A percentile compares a stretch with the other conserved stretches of the same genome.
Conservation (phyloP, 2,113 vertebrate genomes). For the Colius striatus region DNA sequence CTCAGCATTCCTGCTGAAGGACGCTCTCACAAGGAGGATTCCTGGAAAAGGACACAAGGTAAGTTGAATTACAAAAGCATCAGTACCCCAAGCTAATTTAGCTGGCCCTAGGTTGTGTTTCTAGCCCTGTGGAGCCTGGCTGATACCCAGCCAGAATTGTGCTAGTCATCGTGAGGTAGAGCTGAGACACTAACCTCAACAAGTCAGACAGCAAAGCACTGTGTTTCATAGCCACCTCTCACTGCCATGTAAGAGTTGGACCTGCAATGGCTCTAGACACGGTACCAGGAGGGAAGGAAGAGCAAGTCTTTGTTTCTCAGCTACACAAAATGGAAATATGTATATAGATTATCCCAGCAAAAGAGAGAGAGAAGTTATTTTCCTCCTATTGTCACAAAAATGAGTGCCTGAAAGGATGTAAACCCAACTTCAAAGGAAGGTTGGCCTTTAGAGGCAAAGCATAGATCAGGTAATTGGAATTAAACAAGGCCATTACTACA, state of each 20-base stretch:
- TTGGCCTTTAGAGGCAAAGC: background rate
- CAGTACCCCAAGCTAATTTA: background rate
- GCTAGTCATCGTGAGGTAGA: background rate
- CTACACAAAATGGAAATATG: background rate
- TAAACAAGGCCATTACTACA: background rate
- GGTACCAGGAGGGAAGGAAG: background rate
- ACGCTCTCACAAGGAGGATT: background rate
- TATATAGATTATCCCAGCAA: background rate
- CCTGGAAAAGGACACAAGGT: background rate
- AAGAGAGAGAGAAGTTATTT: background rate
- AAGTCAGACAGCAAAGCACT: background rate
- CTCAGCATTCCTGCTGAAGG: background rate
- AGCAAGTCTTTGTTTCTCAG: background rate
- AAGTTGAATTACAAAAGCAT: background rate
- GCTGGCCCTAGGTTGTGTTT: background rate
- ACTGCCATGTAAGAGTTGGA: background rate
- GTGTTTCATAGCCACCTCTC: background rate
- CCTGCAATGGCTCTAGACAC: background rate
- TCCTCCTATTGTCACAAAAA: background rate
- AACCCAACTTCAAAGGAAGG: background rate
- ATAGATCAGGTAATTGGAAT: background rate
- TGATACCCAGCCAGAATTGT: background rate
- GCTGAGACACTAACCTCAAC: background rate
- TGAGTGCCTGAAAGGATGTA: background rate
- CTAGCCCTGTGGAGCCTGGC: background rate